phyloP scores from a whole-genome alignment of 2,888 invertebrate species.

The Helobdella robusta region DNA sequence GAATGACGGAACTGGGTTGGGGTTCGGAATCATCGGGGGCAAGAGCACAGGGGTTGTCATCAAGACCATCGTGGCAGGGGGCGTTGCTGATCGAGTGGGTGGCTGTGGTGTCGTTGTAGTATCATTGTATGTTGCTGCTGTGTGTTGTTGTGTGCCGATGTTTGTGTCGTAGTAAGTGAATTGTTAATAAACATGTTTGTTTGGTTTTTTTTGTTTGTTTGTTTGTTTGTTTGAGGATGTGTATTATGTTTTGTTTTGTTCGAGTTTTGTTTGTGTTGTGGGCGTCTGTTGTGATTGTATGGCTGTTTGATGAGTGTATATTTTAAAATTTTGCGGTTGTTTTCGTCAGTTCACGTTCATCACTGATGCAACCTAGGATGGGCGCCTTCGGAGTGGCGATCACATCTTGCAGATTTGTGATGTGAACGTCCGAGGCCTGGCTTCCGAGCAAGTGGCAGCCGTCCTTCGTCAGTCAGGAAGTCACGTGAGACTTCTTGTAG shows the following conservation, averaged over 20 bases:
- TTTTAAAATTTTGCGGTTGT: too few relatives aligned
- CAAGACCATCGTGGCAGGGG: slow-evolving; percentile 92
- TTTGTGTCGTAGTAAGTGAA: too few relatives aligned
- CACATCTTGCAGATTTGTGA: slow-evolving; percentile 81
- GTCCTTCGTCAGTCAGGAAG: slow-evolving; percentile 89
- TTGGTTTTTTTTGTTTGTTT: too few relatives aligned
- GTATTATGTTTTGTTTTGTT: too few relatives aligned
- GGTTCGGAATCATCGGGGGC: slow-evolving; percentile 92
- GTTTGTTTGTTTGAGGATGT: too few relatives aligned
- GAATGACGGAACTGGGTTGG: slow-evolving; percentile 93
- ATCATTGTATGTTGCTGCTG: too few relatives aligned
- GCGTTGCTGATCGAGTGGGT: slow-evolving; percentile 85
- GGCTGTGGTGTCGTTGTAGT: background rate
- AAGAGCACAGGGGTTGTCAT: slow-evolving; percentile 97
- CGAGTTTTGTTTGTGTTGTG: too few relatives aligned
- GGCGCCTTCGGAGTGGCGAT: slow-evolving; percentile 87
- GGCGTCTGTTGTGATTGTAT: too few relatives aligned
- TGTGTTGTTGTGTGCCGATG: too few relatives aligned
- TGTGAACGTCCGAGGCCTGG: slow-evolving; percentile 87
- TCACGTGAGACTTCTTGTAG: slow-evolving; percentile 85
- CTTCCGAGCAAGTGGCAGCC: slow-evolving; percentile 84
- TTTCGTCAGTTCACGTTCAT: background rate
- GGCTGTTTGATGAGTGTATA: too few relatives aligned
- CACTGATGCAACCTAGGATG: too few relatives aligned
- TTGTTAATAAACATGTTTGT: too few relatives aligned